A percentile compares a stretch with the other conserved stretches of the same genome.
Evolutionary conservation across 1,140 invertebrate species (phyloP).

Genomic region (Eciton burchellii): DNA sequence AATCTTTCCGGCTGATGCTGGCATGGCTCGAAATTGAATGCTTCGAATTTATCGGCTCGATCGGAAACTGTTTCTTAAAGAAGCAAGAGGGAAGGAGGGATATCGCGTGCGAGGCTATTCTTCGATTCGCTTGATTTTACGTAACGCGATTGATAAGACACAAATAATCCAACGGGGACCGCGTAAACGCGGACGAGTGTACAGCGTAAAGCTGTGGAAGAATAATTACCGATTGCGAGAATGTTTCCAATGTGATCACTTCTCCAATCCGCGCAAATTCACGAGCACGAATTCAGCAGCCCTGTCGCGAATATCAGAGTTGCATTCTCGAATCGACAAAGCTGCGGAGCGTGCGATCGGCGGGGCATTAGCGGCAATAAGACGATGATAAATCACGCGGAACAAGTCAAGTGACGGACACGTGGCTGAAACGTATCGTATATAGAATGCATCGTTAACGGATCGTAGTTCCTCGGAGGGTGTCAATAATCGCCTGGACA

Average conservation of each 20-base stretch:
- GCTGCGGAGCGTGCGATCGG: background rate
- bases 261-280: background rate
- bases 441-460: background rate
- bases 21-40: background rate
- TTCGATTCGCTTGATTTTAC: background rate
- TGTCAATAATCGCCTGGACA: background rate
- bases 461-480: background rate
- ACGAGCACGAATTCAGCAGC: no score
- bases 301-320: background rate
- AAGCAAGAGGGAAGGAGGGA: no score
- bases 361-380: background rate
- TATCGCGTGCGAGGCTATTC: no score
- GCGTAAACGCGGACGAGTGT: background rate
- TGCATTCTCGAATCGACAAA: constrained; percentile 4
- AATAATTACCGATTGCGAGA: background rate
- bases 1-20: constrained; percentile 28
- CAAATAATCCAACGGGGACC: background rate
- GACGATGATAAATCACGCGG: background rate
- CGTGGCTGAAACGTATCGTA: background rate
- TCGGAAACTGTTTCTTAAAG: no score
- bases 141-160: background rate
- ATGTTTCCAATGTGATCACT: background rate
- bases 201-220: background rate
- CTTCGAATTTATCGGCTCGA: constrained; percentile 6
- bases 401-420: constrained; percentile 11